Conservation (phyloP, 2,888 invertebrate genomes). For the Torymus auratus region DNA sequence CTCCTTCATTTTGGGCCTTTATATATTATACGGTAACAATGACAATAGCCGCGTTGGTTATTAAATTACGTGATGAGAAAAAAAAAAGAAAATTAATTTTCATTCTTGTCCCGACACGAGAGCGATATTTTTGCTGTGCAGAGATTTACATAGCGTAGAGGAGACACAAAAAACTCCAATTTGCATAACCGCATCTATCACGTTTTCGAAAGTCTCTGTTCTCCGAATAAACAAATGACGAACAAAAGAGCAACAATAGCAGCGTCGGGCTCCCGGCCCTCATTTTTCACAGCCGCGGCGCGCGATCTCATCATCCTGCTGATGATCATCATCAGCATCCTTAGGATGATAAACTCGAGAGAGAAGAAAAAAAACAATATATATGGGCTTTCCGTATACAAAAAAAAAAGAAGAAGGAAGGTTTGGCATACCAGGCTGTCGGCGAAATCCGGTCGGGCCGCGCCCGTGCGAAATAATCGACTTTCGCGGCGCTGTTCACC, state of each 20-base stretch:
- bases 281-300: not conserved
- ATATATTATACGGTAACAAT: no score
- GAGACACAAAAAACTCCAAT: constrained; percentile 1
- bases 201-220: constrained; percentile 4
- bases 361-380: no score
- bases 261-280: not conserved
- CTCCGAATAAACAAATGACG: constrained; percentile 21
- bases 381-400: no score
- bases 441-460: not conserved
- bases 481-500: constrained; percentile 45
- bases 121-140: no score
- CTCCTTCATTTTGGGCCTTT: no score
- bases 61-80: not conserved
- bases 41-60: no score
- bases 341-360: no score
- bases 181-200: constrained; percentile 50
- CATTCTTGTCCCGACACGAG: not conserved
- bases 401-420: no score
- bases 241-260: not conserved
- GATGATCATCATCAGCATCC: no score
- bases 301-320: not conserved
- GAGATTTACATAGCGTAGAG: no score
- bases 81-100: constrained; percentile 14
- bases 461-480: constrained; percentile 48
- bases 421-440: no score